Evolutionary conservation across 1,140 invertebrate genomes (phyloP), one percentile per base, ranked within the genome.

Genomic region (Sarcophaga bullata): DNA sequence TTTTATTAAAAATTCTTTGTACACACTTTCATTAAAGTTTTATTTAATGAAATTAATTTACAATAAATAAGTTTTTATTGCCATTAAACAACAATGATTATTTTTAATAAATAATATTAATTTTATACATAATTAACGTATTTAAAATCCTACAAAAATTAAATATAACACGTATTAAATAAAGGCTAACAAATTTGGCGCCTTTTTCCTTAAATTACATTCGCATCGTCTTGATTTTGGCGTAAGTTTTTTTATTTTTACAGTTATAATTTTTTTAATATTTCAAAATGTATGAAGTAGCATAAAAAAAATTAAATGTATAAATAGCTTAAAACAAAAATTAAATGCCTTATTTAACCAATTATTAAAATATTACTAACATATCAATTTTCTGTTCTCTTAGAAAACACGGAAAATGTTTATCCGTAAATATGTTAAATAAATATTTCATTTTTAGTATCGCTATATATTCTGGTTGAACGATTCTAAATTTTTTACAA

Each of bases 51-150:
- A 81, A 50, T 10, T 49, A 19, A 78, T 48, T 17, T 48, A 58
- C 46, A 81, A 25, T 68, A 47, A 47, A 72, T 80, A 58, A 68
- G 13, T 25, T 81, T 68, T 81, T 81, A 72, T 81, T 72, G 62
- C 48, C n/a, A 1, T 19, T 8, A 68, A 81, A 81, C 58, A 81
- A 81, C 81, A 81, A 81, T 73, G 68, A 72, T 81, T 81, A 81
- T 81, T 81, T 81, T 58, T 9, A 49, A 81, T 50, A 81, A 81
- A 81, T 81, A 81, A 81, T 73, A 81, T 25, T 49, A n/a, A 19
- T 81, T 81, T 81, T 81, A 81, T 19, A 81, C 7, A 48, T 19
- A 49, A 62, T 37, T 37, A 37, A 37, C 76, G 76, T 49, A 15
- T 47, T n/a, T 2, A 47, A 80, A n/a, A 80, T 52, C 50, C 46